Base-by-base conservation (phyloP, 1,140 invertebrate genomes). In the Leguminivora glycinivorella region DNA sequence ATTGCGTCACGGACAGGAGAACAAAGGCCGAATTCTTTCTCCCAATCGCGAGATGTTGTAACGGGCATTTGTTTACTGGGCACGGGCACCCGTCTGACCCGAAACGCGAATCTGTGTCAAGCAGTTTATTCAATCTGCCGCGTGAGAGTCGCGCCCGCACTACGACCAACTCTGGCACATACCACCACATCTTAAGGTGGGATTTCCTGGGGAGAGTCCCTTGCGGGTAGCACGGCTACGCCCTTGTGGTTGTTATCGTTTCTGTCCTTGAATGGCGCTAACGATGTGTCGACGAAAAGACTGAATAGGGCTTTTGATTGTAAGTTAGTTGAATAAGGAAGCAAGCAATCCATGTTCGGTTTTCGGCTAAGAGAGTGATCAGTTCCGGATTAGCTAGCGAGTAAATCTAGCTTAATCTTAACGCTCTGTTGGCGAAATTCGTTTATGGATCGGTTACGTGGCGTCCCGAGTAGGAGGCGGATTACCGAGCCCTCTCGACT, bases 121-220 rank as follows among this genome's bases (percentile, higher is more conserved):
- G 89, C 87, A 85, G 89, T 91, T 91, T 91, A 91, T 91, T 91
- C 85, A 91, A 91, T 91, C 87, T 89, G 83, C 73, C 75, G 79
- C 74, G 79, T 77, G 77, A 86, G 81, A 81, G 68, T 76, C 75
- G 77, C 56, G 19, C 26, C 19, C 17, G 17, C n/a, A 40, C 17
- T 72, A 70, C 78, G 72, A 43, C 70, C 72, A 52, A 80, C 80
- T 73, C 26, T 70, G 60, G 63, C 58, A 68, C 69, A 60, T 81
- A 78, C 14, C 17, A 10, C 26, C 43, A 40, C 22, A 17, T n/a
- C 14, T 72, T 77, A 71, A 70, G 73, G 75, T 69, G 52, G 69
- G 70, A 74, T 38, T 77, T 71, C 67, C 68, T 40, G 58, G 38
- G 71, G 56, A 38, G 5, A 25, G 7, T 1, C 25, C 17, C 52